Conservation (phyloP, 2,113 vertebrate genomes). For the Mesitornis unicolor region DNA sequence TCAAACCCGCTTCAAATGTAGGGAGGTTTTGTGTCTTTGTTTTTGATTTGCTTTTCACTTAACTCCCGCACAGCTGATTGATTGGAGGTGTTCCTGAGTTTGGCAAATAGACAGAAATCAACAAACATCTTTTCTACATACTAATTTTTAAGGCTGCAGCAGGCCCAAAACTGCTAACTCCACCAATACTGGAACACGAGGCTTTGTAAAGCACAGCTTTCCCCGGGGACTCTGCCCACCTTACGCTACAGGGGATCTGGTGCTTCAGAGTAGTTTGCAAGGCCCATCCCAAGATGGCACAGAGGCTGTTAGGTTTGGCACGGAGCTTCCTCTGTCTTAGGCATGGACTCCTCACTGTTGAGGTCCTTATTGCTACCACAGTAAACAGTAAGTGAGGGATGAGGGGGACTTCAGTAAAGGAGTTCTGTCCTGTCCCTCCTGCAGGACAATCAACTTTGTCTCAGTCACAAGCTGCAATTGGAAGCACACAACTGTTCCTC, state of each 20-base stretch:
- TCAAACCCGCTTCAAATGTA: background rate
- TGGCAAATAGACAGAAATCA: background rate
- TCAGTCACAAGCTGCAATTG: background rate
- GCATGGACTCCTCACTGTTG: background rate
- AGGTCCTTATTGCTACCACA: constrained; percentile 43
- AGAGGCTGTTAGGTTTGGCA: constrained; percentile 37
- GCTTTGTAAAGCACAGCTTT: background rate
- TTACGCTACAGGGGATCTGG: background rate
- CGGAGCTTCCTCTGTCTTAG: background rate
- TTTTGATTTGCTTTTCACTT: background rate
- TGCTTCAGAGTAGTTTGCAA: background rate
- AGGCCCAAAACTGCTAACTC: background rate
- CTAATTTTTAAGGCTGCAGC: background rate
- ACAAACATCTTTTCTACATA: background rate
- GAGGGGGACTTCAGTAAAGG: background rate
- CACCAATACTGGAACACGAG: background rate
- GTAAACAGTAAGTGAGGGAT: background rate
- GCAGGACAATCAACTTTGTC: background rate
- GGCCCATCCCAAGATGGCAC: background rate
- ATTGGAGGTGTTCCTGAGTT: background rate
- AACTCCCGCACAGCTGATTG: background rate
- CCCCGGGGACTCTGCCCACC: background rate
- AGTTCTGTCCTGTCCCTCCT: background rate
- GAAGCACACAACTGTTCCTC: background rate
- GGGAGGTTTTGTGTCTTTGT: background rate